Base-by-base conservation (phyloP, 2,113 vertebrate species). In the Sceloporus tristichus region DNA sequence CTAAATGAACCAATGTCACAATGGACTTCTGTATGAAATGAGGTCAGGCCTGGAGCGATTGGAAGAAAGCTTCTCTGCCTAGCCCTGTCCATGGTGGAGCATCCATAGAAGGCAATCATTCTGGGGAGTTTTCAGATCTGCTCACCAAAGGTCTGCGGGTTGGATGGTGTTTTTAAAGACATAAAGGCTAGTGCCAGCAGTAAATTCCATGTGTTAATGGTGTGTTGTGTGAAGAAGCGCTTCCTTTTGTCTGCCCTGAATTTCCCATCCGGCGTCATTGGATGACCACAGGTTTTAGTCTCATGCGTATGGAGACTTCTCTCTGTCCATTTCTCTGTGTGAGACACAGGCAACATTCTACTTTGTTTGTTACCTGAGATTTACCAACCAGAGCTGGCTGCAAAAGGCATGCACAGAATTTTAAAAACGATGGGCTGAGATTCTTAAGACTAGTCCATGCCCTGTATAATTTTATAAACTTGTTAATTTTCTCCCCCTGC, bases 21-120 rank as follows among this genome's bases (percentile, higher is more conserved):
- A 79, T 86, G 91, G 93, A 71, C 21, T 8, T 81, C 86, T 91
- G 85, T 94, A 62, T 19, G 27, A 79, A 92, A 90, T 27, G 90
- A 91, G 88, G 87, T 85, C 92, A 91, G 4, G 84, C 80, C 29
- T 19, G 40, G 48, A 73, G 65, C 10, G 38, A 68, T 9, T 38
- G 73, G 56, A 76, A 14, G 29, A 18, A 34, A 4, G 56, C 54
- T 29, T 21, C 23, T 74, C 65, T 66, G 74, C 65, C 14, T 11
- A 59, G 38, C 3, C 70, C 79, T 14, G 16, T 53, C 18, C 8
- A 27, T 23, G 68, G 38, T 7, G 27, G 48, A 14, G 80, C 4
- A 2, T 4, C 5, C 3, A 1, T 54, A 40, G 54, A 53, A 65
- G 9, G 42, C 29, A 19, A 62, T 71, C 5, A 2, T 48, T 53